Base-by-base conservation (phyloP, 2,113 vertebrate species). In the Thermophis baileyi region DNA sequence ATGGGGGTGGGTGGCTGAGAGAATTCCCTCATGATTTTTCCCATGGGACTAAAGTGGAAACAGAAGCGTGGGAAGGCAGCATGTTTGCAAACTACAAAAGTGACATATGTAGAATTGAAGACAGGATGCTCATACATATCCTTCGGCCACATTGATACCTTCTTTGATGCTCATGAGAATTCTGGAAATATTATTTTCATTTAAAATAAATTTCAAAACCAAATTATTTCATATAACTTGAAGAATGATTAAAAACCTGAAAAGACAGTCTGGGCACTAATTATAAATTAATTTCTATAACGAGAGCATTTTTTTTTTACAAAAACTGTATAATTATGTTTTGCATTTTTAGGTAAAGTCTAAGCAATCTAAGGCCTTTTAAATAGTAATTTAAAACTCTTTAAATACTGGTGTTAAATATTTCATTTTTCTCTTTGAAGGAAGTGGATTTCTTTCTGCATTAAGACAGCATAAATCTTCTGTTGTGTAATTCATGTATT, bases 401-500 rank as follows among this genome's bases (percentile, higher is more conserved):
- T 87, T 22, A 57, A 89, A 74, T 89, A 92, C 7, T 54, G 24
- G 18, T 18, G 89, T 9, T 69, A 35, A 22, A 9, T 85, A 49
- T 93, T 89, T 46, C 1, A 35, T 60, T 90, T 93, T 44, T 47
- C n/a, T 91, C 30, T 90, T 85, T 92, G 4, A 44, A 92, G 25
- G 51, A 57, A 85, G 20, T 49, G 3, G 53, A 85, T 89, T n/a
- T 44, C 88, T 92, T 57, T 92, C 94, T 0, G 0, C 12, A 30
- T 87, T 91, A 88, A 89, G 49, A 88, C 92, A 95, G 93, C 22
- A 22, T 40, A 96, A 90, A 69, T 55, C 92, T 88, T 63, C 86
- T 92, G n/a, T 90, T 94, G 88, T 91, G 46, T n/a, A 96, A 95
- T 85, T 92, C 93, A 93, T 94, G 95, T 94, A 89, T 92, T 90